phyloP scores from a whole-genome alignment of 2,888 invertebrate species.

The Sepioteuthis lessoniana region DNA sequence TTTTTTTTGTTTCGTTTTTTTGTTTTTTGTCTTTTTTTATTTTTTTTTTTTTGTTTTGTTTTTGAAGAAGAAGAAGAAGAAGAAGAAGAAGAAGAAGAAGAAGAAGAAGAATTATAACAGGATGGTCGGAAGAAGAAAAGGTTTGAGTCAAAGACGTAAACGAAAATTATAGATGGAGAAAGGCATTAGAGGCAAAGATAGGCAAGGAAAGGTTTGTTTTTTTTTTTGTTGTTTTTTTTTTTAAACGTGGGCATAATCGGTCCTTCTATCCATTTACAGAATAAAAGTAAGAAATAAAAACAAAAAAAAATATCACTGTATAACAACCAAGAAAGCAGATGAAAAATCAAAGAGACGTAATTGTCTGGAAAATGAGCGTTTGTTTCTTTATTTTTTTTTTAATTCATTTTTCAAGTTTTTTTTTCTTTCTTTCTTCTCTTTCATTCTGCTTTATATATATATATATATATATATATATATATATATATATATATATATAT shows the following conservation, averaged over 20 bases:
- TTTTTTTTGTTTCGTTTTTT: no score
- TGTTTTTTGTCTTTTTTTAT: no score
- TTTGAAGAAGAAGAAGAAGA: no score
- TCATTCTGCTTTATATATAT: not conserved
- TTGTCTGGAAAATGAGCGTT: not conserved
- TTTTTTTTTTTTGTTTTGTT: no score
- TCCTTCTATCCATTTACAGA: not conserved
- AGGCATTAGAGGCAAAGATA: not conserved
- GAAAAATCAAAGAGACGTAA: not conserved
- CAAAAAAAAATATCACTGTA: not conserved
- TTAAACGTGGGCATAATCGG: not conserved
- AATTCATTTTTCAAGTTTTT: not conserved
- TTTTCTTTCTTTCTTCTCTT: not conserved
- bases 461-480: not conserved
- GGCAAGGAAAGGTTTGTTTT: not conserved
- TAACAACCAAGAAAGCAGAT: slow-evolving; percentile 6
- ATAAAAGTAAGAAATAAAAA: not conserved
- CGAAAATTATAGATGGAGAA: not conserved
- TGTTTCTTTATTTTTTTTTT: not conserved
- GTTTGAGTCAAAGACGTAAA: not conserved
- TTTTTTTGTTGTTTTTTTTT: no score
- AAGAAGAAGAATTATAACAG: not conserved
- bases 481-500: not conserved
- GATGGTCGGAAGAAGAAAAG: not conserved
- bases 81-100: not conserved